Conservation (phyloP, 2,888 invertebrate species). For the Lithophane socia region DNA sequence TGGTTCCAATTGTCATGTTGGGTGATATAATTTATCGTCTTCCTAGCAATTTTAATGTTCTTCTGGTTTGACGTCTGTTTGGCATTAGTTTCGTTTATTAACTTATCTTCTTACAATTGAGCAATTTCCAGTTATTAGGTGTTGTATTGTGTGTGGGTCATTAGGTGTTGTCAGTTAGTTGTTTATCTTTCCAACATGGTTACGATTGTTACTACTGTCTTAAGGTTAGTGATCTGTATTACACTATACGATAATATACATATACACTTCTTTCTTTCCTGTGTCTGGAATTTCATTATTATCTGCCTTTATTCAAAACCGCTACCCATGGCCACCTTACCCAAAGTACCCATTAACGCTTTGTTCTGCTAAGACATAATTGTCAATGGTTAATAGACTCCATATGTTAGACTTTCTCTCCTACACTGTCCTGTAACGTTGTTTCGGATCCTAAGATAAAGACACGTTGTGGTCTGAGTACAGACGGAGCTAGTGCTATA, state of each 20-base stretch:
- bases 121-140: neutral
- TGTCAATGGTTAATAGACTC: slow-evolving; percentile 78
- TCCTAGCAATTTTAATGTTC: neutral
- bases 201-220: neutral
- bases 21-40: neutral
- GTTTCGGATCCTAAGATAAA: slow-evolving; percentile 55
- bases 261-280: neutral
- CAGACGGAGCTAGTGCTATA: neutral
- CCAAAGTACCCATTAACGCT: slow-evolving; percentile 70
- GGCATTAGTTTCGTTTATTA: neutral
- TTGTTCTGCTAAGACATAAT: slow-evolving; percentile 74
- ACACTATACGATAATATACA: too few relatives aligned
- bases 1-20: neutral
- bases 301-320: neutral
- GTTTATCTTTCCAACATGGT: neutral
- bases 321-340: slow-evolving; percentile 59
- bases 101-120: neutral
- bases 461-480: neutral
- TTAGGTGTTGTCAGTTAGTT: too few relatives aligned
- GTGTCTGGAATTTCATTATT: neutral
- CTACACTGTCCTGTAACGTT: slow-evolving; percentile 55
- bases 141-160: too few relatives aligned
- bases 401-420: slow-evolving; percentile 78
- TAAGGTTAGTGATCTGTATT: neutral
- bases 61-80: neutral